Base-by-base conservation (phyloP, 2,797 vertebrate genomes). In the Sebastes aleutianus region DNA sequence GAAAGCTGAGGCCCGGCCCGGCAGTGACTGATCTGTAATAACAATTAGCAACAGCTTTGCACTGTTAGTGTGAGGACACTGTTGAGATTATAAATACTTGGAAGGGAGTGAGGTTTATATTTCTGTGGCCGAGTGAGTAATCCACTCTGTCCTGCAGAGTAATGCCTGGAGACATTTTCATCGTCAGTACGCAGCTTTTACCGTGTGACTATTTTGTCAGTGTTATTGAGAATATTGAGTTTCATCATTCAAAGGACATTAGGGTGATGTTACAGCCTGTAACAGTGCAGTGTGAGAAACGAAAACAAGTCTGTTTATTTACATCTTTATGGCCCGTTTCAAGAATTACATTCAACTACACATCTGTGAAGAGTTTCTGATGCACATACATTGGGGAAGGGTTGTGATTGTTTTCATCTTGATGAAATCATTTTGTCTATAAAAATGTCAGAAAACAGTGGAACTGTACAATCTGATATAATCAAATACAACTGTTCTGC, bases 11-110 rank as follows among this genome's bases (percentile, higher is more conserved):
- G 79, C 70, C 74, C 12, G 18, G 47, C 18, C 47, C 47, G 12
- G 71, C 77, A 78, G 16, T 69, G 79, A 84, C 83, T 76, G 89
- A 91, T 86, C 89, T 77, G 81, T 70, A 87, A 85, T 79, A 89
- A 89, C 84, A 90, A 91, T 89, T 88, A 86, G 72, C 79, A 50
- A 22, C 76, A 83, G 83, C 79, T 80, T 78, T 74, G 26, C 72
- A 24, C 79, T 87, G 86, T 90, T 80, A 63, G 70, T 79, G 74
- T 78, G 68, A 85, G 73, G 68, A 68, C 69, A 71, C 67, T 68
- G 78, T 68, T 64, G 79, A 78, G 78, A 62, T 85, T 67, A 80
- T 83, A 79, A 87, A 90, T 80, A 86, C 67, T 76, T 61, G 62
- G 64, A 59, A 61, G 72, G 77, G 75, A 79, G 75, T 2, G 34